Conservation (phyloP, 2,797 vertebrate genomes). For the Taeniopygia guttata region DNA sequence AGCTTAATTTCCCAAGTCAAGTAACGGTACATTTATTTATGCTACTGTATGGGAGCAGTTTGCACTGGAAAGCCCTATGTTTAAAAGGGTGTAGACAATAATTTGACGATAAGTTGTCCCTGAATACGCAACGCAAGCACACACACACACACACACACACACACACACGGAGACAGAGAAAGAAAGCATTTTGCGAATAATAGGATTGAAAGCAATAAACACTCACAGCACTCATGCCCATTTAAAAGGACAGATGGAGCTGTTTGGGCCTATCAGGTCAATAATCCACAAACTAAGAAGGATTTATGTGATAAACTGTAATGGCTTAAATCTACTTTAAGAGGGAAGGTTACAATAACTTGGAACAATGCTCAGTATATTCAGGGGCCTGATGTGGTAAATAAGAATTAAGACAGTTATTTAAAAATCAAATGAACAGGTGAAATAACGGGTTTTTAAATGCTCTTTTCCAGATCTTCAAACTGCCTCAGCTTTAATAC, state of each 20-base stretch:
- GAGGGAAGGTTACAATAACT: background rate
- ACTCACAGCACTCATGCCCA: background rate
- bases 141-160: background rate
- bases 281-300: constrained; percentile 56
- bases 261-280: constrained; percentile 37
- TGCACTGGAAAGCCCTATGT: background rate
- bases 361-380: background rate
- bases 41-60: background rate
- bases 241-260: constrained; percentile 47
- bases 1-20: constrained; percentile 4
- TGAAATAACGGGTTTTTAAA: constrained; percentile 14
- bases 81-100: constrained; percentile 15
- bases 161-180: background rate
- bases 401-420: constrained; percentile 22
- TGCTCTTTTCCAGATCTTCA: constrained; percentile 9
- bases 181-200: constrained; percentile 40
- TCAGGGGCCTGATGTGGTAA: background rate
- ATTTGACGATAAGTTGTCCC: background rate
- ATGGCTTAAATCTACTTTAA: constrained; percentile 46
- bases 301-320: constrained; percentile 27
- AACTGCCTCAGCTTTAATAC: constrained; percentile 18
- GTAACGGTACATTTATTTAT: background rate
- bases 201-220: constrained; percentile 1
- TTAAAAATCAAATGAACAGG: constrained; percentile 38
- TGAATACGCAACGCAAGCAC: background rate